Evolutionary conservation across 2,113 vertebrate genomes (phyloP), one percentile per base, ranked within the genome.

Genomic region (Perca schrenkii): DNA sequence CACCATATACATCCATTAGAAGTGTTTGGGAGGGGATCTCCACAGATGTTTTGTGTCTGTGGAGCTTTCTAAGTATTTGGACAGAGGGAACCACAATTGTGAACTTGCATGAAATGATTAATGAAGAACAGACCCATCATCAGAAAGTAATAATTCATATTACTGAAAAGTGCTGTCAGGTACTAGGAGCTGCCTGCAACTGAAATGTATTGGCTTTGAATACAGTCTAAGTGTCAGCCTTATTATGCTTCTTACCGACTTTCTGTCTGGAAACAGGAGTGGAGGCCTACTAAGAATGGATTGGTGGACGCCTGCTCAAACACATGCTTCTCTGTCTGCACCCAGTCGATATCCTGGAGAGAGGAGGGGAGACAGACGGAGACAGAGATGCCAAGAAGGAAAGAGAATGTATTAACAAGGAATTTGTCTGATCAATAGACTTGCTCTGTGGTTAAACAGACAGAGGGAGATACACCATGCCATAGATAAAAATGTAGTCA

Each of bases 241-340:
- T 2, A 11, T 76, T 56, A 6, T 0, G 16, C 58, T 43, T 88
- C 97, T 97, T 96, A 99, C 98, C 98, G 97, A 93, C 98, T 99
- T n/a, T 97, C 96, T 12, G 98, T 99, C 95, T 99, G 98, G 94
- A 99, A 99, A 92, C 98, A 99, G 87, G 98, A 99, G 88, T 99
- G 98, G 67, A 99, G 95, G 89, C 98, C 98, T 12, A 99, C 98
- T 77, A 99, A 93, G 95, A 99, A 99, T 0, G 98, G 98, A 92
- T 97, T 99, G 93, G 96, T 97, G 90, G 98, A 99, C 2, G 98
- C 98, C 93, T 99, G 98, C 89, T 99, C 98, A 69, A 99, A 99
- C 86, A 99, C 98, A 4, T 99, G 98, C 94, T 99, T 99, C 96
- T 99, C 98, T 6, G 98, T 99, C 96, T 99, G 98, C 60, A 99